These are phyloP conservation scores for Elanus axillaris DNA, from an alignment of 2,113 vertebrate species.

Conservation along the genomic window DNA sequence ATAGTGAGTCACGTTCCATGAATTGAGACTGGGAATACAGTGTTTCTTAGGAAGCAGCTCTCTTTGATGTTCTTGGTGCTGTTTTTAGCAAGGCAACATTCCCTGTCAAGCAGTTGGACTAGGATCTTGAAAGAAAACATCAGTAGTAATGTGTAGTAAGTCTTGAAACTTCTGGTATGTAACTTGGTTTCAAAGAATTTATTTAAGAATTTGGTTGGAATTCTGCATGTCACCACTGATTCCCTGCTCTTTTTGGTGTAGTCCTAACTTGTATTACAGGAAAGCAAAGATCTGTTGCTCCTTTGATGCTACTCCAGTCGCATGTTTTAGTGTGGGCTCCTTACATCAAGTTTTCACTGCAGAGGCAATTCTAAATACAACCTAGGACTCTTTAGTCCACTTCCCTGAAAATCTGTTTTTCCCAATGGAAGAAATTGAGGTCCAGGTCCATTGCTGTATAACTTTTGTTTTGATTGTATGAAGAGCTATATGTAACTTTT, in stretches of 20 bases:
- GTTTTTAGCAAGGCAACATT: not conserved
- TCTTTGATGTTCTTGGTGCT: constrained; percentile 40
- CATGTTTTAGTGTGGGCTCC: not conserved
- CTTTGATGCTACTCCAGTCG: not conserved
- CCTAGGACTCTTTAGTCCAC: not conserved
- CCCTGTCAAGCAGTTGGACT: not conserved
- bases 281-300: not conserved
- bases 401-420: not conserved
- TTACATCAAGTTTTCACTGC: not conserved
- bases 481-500: not conserved
- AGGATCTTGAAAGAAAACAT: not conserved
- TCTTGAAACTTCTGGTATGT: not conserved
- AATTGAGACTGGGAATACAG: constrained; percentile 6
- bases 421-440: not conserved
- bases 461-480: not conserved
- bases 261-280: not conserved
- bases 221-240: not conserved
- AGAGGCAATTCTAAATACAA: not conserved
- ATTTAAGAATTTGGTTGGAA: not conserved
- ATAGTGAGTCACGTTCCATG: constrained; percentile 37
- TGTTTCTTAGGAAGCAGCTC: constrained; percentile 23
- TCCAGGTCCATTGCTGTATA: not conserved
- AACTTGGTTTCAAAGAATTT: not conserved
- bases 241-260: not conserved
- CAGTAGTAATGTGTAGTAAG: not conserved